Evolutionary conservation across 2,113 vertebrate genomes (phyloP), one percentile per base, ranked within the genome.

Genomic region (Rhinoptilus africanus): DNA sequence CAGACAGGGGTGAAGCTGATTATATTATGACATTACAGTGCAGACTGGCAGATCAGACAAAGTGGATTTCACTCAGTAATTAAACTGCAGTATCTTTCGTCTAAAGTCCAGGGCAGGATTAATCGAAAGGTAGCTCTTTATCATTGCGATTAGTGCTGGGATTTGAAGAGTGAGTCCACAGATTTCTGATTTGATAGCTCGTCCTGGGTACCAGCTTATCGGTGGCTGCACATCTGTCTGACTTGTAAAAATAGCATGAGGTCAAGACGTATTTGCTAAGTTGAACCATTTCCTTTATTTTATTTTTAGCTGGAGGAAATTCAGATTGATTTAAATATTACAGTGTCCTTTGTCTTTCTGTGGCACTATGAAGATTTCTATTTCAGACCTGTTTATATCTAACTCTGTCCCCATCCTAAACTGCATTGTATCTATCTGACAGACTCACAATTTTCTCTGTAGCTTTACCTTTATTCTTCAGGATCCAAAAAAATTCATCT

Each of bases 31-130:
- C 97, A 98, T 98, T 98, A 98, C 84, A 97, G 96, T 77, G 95
- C 96, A 98, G 98, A 96, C 96, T 95, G 95, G 97, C 97, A 97
- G 97, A 98, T 98, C 97, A 98, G 96, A 97, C 98, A 98, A 97
- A 98, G 96, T 98, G 96, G 98, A 98, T 98, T 98, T 98, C 96
- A 92, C 90, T 97, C 97, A 96, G 97, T 98, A 98, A 98, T 98
- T 98, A 98, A 98, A 98, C 97, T 95, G 94, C 96, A 94, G 96
- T 97, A 98, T 98, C 97, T 98, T 98, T 97, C 88, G 62, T 97
- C 93, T 97, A 96, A 97, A 98, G 97, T 98, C 97, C 96, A 98
- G 95, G 96, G 92, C 96, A 98, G 97, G 97, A 98, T 98, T 98
- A 98, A 98, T 97, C 59, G 54, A 97, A 98, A 98, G 97, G 98